Percentiles rank a stretch among this genome's conserved stretches.
Conservation (phyloP, 2,113 vertebrate genomes). For the Stigmatopora nigra region DNA sequence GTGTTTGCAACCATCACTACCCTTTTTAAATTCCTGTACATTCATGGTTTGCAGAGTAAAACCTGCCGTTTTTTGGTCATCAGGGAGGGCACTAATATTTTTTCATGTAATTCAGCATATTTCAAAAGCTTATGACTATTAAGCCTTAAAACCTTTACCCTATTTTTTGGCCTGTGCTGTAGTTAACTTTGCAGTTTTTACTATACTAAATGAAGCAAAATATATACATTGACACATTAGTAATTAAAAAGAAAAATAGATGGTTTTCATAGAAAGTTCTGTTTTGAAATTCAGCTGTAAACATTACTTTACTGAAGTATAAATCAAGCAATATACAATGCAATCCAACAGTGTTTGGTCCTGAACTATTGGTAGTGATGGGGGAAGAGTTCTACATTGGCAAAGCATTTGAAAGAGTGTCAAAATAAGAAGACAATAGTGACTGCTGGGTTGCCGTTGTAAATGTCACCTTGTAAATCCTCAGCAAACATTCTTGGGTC, state of each 20-base stretch:
- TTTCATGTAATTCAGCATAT: too few relatives aligned
- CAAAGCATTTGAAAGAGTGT: slow-evolving; percentile 24
- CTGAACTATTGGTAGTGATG: slow-evolving; percentile 15
- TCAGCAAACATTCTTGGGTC: slow-evolving; percentile 60
- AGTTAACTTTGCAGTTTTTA: not conserved
- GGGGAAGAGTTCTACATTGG: slow-evolving; percentile 36
- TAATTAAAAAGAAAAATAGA: not conserved
- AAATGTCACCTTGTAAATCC: slow-evolving; percentile 66
- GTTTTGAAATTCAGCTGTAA: not conserved
- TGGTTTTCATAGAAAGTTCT: not conserved
- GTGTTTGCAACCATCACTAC: slow-evolving; percentile 29
- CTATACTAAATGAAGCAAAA: not conserved
- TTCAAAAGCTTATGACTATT: too few relatives aligned
- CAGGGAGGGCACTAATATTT: too few relatives aligned
- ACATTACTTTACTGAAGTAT: slow-evolving; percentile 20
- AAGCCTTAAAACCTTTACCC: too few relatives aligned
- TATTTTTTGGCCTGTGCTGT: not conserved
- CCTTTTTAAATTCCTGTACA: not conserved
- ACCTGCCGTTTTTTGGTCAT: not conserved
- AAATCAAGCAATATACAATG: slow-evolving; percentile 14
- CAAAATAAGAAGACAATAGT: slow-evolving; percentile 43
- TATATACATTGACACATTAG: not conserved
- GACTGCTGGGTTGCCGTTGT: slow-evolving; percentile 47
- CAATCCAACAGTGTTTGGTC: slow-evolving; percentile 16
- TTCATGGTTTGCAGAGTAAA: not conserved